phyloP scores from a whole-genome alignment of 2,888 invertebrate species.

The Neelides folsomi region DNA sequence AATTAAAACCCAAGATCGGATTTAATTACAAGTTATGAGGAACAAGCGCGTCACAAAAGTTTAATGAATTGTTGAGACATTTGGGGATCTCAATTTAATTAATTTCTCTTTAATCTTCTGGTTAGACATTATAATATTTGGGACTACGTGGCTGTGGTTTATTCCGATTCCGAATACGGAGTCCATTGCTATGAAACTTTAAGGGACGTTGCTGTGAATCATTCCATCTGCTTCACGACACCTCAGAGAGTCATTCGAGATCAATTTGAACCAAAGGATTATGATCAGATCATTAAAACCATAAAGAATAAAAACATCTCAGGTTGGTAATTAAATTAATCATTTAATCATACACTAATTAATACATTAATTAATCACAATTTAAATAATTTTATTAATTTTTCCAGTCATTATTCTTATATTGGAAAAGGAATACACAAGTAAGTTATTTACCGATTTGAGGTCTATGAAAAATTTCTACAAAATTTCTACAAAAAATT shows the following conservation, averaged over 20 bases:
- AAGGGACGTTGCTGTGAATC: conserved; percentile 37
- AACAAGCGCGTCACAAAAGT: too few species aligned
- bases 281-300: conserved; percentile 39
- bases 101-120: background rate
- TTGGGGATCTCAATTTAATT: background rate
- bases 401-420: conserved; percentile 43
- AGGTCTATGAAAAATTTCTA: too few species aligned
- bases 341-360: too few species aligned
- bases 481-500: too few species aligned
- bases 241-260: conserved; percentile 41
- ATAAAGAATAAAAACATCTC: conserved; percentile 41
- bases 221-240: conserved; percentile 44
- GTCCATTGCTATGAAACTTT: conserved; percentile 43
- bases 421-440: conserved; percentile 40
- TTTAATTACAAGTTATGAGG: too few species aligned
- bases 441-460: too few species aligned
- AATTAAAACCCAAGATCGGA: too few species aligned
- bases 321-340: too few species aligned
- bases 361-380: too few species aligned
- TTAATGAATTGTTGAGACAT: too few species aligned
- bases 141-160: conserved; percentile 45
- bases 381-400: too few species aligned
- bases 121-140: conserved; percentile 35
- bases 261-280: conserved; percentile 38
- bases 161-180: conserved; percentile 47